Conservation (phyloP, 37 sponge, comb jelly and placozoan species). For the Geodia barretti region DNA sequence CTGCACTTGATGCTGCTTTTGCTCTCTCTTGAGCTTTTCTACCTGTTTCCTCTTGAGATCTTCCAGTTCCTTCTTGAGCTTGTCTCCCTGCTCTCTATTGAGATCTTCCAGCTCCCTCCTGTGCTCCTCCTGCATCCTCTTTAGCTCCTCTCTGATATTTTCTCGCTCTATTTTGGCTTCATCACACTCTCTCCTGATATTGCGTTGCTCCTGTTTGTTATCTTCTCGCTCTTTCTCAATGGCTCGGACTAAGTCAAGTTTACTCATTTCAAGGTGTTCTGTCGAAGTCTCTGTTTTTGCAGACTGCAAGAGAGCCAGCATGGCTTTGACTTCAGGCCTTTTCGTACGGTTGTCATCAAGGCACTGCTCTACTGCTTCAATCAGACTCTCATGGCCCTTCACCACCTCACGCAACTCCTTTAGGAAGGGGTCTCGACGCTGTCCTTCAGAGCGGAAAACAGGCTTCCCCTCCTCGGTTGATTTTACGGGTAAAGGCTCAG, state of each 20-base stretch:
- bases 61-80: not conserved
- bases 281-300: not conserved
- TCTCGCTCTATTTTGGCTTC: not conserved
- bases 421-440: too few species aligned
- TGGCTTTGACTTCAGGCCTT: constrained; percentile 9
- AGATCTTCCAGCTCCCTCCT: too few species aligned
- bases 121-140: too few species aligned
- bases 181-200: too few species aligned
- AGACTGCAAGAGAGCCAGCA: not conserved
- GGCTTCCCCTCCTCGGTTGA: not conserved
- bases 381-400: too few species aligned
- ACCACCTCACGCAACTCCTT: too few species aligned
- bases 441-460: constrained; percentile 16
- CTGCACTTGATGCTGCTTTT: not conserved
- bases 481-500: constrained; percentile 2
- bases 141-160: not conserved
- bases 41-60: not conserved
- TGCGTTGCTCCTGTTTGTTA: not conserved
- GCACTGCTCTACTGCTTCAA: constrained; percentile 22
- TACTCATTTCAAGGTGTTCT: constrained; percentile 7
- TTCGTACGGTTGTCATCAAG: constrained; percentile 10
- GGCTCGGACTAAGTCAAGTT: constrained; percentile 16
- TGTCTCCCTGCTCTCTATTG: too few species aligned
- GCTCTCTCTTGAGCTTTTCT: not conserved
- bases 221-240: not conserved